Percentiles rank a stretch among this genome's conserved stretches.
These are phyloP conservation scores for Indri indri DNA, from an alignment of 2,113 vertebrate species.

Conservation along the genomic window DNA sequence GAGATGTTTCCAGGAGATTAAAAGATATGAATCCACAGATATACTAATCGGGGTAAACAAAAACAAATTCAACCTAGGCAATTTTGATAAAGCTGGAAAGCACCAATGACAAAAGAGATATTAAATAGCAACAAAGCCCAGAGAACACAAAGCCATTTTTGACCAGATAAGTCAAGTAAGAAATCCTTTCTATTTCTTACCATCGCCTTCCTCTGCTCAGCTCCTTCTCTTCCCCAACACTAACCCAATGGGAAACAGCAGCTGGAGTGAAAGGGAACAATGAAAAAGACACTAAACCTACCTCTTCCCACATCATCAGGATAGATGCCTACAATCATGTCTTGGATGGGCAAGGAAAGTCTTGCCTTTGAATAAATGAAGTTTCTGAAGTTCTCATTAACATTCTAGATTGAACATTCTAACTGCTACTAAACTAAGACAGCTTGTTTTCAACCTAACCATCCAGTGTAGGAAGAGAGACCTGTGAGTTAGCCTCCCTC, in stretches of 20 bases:
- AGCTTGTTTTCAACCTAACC: background rate
- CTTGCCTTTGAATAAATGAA: background rate
- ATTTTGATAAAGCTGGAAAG: background rate
- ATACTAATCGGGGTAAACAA: background rate
- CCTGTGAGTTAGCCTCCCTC: background rate
- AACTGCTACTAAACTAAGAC: background rate
- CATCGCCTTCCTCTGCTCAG: background rate
- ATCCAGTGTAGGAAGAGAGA: background rate
- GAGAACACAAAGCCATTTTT: conserved; percentile 17
- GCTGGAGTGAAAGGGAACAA: background rate
- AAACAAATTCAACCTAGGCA: background rate
- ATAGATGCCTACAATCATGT: background rate
- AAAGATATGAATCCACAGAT: background rate
- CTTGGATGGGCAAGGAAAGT: too few species aligned
- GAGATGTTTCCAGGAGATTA: background rate
- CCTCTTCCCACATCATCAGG: background rate
- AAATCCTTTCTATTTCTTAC: background rate
- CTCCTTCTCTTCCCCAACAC: background rate
- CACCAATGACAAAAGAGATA: background rate
- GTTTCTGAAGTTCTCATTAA: background rate
- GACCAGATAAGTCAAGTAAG: background rate
- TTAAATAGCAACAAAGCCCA: background rate
- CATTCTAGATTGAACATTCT: background rate
- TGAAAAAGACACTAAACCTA: background rate
- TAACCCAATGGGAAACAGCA: background rate